These are phyloP conservation scores for Cataglyphis hispanica DNA, from an alignment of 1,140 invertebrate species.

Conservation along the genomic window DNA sequence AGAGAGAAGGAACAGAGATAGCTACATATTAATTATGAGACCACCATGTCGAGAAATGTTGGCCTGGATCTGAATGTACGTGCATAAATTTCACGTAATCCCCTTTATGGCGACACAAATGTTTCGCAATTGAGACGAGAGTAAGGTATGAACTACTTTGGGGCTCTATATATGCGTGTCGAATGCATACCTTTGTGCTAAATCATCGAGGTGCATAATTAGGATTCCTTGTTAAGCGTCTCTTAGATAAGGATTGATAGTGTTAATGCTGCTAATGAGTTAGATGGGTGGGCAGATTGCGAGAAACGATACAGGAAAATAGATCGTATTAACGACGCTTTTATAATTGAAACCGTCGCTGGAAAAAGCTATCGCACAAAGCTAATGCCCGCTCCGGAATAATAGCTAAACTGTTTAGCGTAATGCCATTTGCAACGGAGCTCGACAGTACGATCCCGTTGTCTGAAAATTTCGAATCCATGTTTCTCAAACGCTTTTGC, in stretches of 20 bases:
- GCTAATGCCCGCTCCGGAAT: constrained; percentile 28
- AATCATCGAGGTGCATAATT: constrained; percentile 51
- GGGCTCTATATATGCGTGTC: constrained; percentile 15
- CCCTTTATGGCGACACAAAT: constrained; percentile 4
- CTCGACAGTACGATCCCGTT: constrained; percentile 24
- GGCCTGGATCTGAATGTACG: neutral
- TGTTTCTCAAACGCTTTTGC: neutral
- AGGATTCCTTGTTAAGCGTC: constrained; percentile 15
- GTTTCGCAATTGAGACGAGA: constrained; percentile 15
- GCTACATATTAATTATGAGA: constrained; percentile 34
- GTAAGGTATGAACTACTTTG: constrained; percentile 5
- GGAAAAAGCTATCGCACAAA: constrained; percentile 32
- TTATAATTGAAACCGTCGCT: constrained; percentile 36
- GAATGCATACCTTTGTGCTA: constrained; percentile 9
- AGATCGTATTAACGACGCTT: constrained; percentile 47
- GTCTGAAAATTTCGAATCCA: constrained; percentile 20
- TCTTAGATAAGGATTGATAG: constrained; percentile 1
- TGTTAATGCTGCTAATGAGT: constrained; percentile 49
- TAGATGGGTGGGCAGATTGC: constrained; percentile 22
- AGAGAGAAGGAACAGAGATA: neutral
- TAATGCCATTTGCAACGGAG: constrained; percentile 52
- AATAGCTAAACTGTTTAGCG: constrained; percentile 49
- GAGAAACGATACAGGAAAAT: constrained; percentile 4
- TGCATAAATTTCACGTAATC: constrained; percentile 19
- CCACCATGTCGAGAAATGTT: neutral